A percentile compares a stretch with the other conserved stretches of the same genome.
These are phyloP conservation scores for Tetrapedia diversipes DNA, from an alignment of 2,888 invertebrate genomes.

Conservation along the genomic window DNA sequence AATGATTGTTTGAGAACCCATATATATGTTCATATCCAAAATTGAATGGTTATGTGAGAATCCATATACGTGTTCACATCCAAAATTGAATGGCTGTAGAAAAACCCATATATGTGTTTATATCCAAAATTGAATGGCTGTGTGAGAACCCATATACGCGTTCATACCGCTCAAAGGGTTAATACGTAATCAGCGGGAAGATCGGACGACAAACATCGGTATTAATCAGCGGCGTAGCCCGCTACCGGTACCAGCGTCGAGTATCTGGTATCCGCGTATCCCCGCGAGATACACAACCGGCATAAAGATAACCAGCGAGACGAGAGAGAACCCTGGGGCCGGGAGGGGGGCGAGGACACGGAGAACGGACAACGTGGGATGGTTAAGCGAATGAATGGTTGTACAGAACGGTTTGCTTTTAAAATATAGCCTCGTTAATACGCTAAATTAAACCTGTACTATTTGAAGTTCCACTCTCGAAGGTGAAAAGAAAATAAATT, in stretches of 20 bases:
- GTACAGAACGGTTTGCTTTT: constrained; percentile 3
- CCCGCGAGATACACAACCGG: constrained; percentile 8
- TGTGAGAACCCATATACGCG: no score
- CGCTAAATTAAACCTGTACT: neutral
- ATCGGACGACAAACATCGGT: constrained; percentile 51
- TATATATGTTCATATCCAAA: no score
- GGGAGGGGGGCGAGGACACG: constrained; percentile 49
- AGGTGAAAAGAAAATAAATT: neutral
- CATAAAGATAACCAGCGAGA: constrained; percentile 22
- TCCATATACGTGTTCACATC: no score
- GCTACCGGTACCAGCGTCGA: constrained; percentile 30
- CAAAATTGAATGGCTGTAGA: no score
- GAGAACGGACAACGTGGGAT: constrained; percentile 30
- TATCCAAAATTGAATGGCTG: no score
- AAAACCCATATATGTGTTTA: no score
- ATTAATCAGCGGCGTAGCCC: constrained; percentile 45
- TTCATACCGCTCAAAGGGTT: no score
- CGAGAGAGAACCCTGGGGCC: constrained; percentile 1
- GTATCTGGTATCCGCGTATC: constrained; percentile 32
- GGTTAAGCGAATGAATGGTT: neutral
- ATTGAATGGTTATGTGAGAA: no score
- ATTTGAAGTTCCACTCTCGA: neutral
- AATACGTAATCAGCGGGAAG: constrained; percentile 52
- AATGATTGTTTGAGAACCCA: no score
- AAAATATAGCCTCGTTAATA: constrained; percentile 6